Evolutionary conservation across 2,888 invertebrate species (phyloP).

Genomic region (Eupithecia tripunctaria): DNA sequence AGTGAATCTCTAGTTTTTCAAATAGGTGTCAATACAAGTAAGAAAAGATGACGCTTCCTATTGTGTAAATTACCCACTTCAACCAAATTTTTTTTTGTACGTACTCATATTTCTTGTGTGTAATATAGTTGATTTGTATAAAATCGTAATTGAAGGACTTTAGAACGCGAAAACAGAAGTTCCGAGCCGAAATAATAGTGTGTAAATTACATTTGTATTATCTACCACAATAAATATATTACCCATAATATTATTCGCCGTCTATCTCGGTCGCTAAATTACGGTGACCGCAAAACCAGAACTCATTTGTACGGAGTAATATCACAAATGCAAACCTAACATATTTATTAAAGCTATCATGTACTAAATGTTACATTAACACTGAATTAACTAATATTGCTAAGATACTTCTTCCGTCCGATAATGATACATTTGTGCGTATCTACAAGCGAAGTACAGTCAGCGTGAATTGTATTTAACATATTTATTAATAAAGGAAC

Average conservation of each 20-base stretch:
- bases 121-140: neutral
- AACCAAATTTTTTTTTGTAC: no score
- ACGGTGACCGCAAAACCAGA: conserved; percentile 11
- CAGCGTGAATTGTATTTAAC: neutral
- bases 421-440: neutral
- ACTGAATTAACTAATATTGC: conserved; percentile 14
- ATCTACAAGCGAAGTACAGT: conserved; percentile 8
- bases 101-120: neutral
- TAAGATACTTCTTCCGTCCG: neutral
- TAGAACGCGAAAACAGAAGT: neutral
- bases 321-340: conserved; percentile 78
- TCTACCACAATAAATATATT: no score
- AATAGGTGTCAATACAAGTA: neutral
- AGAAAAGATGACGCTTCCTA: neutral
- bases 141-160: neutral
- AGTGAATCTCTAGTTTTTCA: neutral
- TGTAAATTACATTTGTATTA: no score
- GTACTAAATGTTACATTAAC: conserved; percentile 35
- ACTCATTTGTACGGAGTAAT: conserved; percentile 73
- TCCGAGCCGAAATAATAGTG: neutral
- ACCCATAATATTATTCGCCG: no score
- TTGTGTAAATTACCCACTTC: no score
- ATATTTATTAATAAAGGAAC: neutral
- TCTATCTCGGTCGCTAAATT: neutral
- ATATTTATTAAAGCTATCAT: conserved; percentile 69